phyloP scores from a whole-genome alignment of 1,140 invertebrate genomes.

The Protaetia brevitarsis region DNA sequence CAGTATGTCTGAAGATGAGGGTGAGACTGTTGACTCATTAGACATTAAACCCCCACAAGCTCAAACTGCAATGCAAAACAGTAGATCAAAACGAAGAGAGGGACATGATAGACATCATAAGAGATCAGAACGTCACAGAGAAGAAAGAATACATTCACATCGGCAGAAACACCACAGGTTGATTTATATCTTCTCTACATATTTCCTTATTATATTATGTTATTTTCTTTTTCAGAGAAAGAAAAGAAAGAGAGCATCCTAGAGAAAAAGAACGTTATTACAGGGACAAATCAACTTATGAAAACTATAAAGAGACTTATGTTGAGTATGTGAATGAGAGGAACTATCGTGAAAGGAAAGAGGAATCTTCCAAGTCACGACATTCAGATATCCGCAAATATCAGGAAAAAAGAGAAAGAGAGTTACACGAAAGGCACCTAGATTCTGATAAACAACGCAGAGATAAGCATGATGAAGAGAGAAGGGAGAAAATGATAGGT shows the following conservation, averaged over 20 bases:
- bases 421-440: conserved; percentile 41
- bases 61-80: conserved; percentile 63
- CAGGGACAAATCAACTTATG: conserved; percentile 40
- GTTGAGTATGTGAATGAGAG: conserved; percentile 40
- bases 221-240: conserved; percentile 47
- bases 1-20: conserved; percentile 68
- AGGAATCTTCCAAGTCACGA: conserved; percentile 35
- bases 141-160: conserved; percentile 54
- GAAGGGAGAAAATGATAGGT: conserved; percentile 51
- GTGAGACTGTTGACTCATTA: conserved; percentile 69
- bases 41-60: conserved; percentile 89
- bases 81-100: neutral
- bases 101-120: conserved; percentile 32
- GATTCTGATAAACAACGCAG: conserved; percentile 49
- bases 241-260: conserved; percentile 48
- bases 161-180: conserved; percentile 49
- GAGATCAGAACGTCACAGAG: conserved; percentile 50
- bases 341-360: conserved; percentile 41
- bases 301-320: conserved; percentile 31
- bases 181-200: neutral
- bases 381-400: conserved; percentile 48
- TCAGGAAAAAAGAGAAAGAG: conserved; percentile 49
- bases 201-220: neutral
- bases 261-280: conserved; percentile 48
- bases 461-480: conserved; percentile 58